A percentile compares a stretch with the other conserved stretches of the same genome.
These are phyloP conservation scores for Gordius sp. DNA, from an alignment of 2,888 invertebrate species.

Conservation along the genomic window DNA sequence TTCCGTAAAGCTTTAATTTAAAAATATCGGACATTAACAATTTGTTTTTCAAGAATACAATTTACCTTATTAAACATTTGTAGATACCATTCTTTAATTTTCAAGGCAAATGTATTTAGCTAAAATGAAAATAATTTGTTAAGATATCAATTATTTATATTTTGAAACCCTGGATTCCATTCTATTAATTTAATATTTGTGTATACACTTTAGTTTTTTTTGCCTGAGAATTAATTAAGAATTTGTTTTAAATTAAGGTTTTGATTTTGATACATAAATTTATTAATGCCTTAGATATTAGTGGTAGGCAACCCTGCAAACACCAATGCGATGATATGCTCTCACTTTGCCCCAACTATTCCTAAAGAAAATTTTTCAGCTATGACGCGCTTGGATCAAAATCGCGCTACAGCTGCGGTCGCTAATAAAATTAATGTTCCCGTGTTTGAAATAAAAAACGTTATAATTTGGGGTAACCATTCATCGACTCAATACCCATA, in stretches of 20 bases:
- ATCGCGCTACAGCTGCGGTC: constrained; percentile 64
- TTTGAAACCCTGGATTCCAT: background rate
- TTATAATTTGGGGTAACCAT: constrained; percentile 97
- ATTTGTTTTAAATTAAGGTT: too few relatives aligned
- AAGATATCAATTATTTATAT: too few relatives aligned
- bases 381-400: constrained; percentile 91
- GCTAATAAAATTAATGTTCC: constrained; percentile 30
- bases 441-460: constrained; percentile 52
- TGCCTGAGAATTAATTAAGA: too few relatives aligned
- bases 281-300: constrained; percentile 32
- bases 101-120: too few relatives aligned
- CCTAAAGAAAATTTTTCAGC: constrained; percentile 83
- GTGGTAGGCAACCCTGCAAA: constrained; percentile 99
- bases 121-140: too few relatives aligned
- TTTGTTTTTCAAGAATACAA: too few relatives aligned
- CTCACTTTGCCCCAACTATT: constrained; percentile 67
- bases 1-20: too few relatives aligned
- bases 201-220: too few relatives aligned
- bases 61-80: too few relatives aligned
- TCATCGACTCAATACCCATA: constrained; percentile 95
- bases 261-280: too few relatives aligned
- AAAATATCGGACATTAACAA: too few relatives aligned
- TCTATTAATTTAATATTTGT: background rate
- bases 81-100: too few relatives aligned
- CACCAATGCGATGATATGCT: constrained; percentile 81